Base-by-base conservation (phyloP, 1,140 invertebrate species). In the Pseudomyrmex cubaensis region DNA sequence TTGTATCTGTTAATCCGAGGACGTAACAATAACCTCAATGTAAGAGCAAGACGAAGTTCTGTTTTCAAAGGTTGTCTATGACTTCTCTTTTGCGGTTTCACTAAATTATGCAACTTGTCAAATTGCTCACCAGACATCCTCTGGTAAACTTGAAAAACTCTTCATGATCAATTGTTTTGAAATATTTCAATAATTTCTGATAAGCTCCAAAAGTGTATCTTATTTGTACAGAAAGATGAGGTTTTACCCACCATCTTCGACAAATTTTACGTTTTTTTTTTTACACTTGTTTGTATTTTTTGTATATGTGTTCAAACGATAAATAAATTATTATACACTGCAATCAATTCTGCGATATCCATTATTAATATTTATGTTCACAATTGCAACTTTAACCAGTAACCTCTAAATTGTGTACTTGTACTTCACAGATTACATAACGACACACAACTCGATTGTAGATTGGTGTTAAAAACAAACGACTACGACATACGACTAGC, bases 171-270 rank as follows among this genome's bases (percentile, higher is more conserved):
- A 5, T 20, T 57, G 56, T 57, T 57, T 57, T 57, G 7, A 57
- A 17, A n/a, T 57, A 57, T 57, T 57, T n/a, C 4, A 20, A 57
- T 57, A 57, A 57, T 57, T 17, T 57, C n/a, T 57, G 56, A 17
- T 57, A 7, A 57, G 56, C 56, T 20, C 17, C n/a, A 57, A 57
- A 57, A 57, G 20, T 57, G 5, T 57, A n/a, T 57, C 56, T 57
- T 0, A 57, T 57, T 20, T 57, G 15, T 8, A 57, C n/a, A n/a
- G 56, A 57, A 57, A 57, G 0, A 17, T 57, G 56, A 57, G 56
- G 56, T 57, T 57, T 57, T 57, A 57, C 56, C n/a, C 17, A 57
- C 5, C 56, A 57, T 57, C 56, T 57, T 57, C 56, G 56, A 57
- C 15, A 57, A 7, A n/a, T 20, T n/a, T 57, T 57, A 57, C n/a